Evolutionary conservation across 2,113 vertebrate genomes (phyloP).

Genomic region (Neogale vison): DNA sequence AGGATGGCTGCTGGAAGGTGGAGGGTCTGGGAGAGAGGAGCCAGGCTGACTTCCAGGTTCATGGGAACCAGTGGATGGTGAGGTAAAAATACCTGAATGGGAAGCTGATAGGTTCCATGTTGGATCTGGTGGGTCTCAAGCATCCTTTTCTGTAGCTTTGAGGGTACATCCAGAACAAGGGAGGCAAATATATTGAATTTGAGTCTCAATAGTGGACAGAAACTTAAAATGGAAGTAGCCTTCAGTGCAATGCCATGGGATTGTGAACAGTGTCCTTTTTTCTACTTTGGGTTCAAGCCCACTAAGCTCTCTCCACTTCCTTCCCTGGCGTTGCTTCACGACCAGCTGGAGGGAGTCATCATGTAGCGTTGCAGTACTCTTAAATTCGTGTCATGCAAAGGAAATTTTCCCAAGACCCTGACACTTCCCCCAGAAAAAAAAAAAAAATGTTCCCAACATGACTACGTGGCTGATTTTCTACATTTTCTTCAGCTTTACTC

Average conservation of each 20-base stretch:
- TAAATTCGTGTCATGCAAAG: not conserved
- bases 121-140: not conserved
- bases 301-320: not conserved
- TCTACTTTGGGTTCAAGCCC: too few relatives aligned
- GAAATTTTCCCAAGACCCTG: not conserved
- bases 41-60: not conserved
- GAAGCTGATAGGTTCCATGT: not conserved
- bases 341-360: not conserved
- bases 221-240: not conserved
- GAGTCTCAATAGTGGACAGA: not conserved
- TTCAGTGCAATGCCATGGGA: not conserved
- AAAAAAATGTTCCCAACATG: not conserved
- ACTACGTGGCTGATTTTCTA: not conserved
- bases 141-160: not conserved
- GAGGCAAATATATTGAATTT: not conserved
- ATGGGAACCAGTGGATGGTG: not conserved
- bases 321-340: not conserved
- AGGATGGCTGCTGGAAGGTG: fast-evolving
- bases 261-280: too few relatives aligned
- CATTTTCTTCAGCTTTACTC: not conserved
- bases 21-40: not conserved
- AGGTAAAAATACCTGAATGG: not conserved
- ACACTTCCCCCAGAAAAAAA: not conserved
- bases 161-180: not conserved
- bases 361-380: not conserved